Evolutionary conservation across 2,113 vertebrate genomes (phyloP).

Genomic region (human): GRCh38 chr14:55786001-55786500

Average conservation of each 20-base stretch:
- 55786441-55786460: background rate
- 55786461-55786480: background rate
- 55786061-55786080: background rate
- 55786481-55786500: background rate
- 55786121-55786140: background rate
- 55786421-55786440: background rate
- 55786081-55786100: background rate
- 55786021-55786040: background rate
- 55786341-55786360: background rate
- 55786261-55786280: background rate
- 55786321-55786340: background rate
- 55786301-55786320: background rate
- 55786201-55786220: background rate
- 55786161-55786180: constrained; percentile 14
- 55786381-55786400: background rate
- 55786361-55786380: background rate
- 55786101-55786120: background rate
- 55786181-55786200: background rate
- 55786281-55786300: background rate
- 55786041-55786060: background rate
- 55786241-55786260: background rate
- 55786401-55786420: background rate
- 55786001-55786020: background rate
- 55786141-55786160: background rate
- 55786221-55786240: background rate